phyloP scores from a whole-genome alignment of 2,888 invertebrate genomes.

The Imbricaverruca yamaguchii region DNA sequence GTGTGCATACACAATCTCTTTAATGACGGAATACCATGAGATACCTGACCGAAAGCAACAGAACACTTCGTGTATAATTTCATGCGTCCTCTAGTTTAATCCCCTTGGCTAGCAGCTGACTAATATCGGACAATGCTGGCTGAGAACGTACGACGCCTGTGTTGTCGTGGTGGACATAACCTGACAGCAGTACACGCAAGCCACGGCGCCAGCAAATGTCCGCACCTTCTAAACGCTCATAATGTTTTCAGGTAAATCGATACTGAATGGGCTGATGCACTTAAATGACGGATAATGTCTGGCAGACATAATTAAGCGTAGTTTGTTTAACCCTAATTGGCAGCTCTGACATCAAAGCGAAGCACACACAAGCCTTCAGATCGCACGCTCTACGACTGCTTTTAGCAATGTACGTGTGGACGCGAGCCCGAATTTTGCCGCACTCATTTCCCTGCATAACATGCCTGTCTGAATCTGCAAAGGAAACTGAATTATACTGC shows the following conservation, averaged over 20 bases:
- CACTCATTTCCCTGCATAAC: neutral
- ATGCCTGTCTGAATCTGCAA: slow-evolving; percentile 8
- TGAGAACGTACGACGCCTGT: too few relatives aligned
- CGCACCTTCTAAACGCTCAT: neutral
- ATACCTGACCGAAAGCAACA: too few relatives aligned
- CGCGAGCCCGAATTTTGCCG: neutral
- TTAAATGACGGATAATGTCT: neutral
- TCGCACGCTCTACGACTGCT: neutral
- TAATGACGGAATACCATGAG: too few relatives aligned
- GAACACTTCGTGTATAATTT: too few relatives aligned
- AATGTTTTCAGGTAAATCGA: neutral
- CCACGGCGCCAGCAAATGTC: neutral
- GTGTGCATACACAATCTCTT: too few relatives aligned
- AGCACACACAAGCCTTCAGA: neutral
- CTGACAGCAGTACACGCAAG: neutral
- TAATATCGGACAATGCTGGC: too few relatives aligned
- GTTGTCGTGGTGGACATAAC: too few relatives aligned
- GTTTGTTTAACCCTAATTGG: slow-evolving; percentile 19
- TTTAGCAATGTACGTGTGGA: neutral
- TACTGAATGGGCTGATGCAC: neutral
- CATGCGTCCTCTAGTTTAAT: too few relatives aligned
- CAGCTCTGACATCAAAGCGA: neutral
- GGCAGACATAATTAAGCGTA: slow-evolving; percentile 12
- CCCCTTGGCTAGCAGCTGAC: too few relatives aligned
- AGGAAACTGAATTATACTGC: neutral